Conservation (phyloP, 2,888 invertebrate genomes). For the Odontocolon sp. region DNA sequence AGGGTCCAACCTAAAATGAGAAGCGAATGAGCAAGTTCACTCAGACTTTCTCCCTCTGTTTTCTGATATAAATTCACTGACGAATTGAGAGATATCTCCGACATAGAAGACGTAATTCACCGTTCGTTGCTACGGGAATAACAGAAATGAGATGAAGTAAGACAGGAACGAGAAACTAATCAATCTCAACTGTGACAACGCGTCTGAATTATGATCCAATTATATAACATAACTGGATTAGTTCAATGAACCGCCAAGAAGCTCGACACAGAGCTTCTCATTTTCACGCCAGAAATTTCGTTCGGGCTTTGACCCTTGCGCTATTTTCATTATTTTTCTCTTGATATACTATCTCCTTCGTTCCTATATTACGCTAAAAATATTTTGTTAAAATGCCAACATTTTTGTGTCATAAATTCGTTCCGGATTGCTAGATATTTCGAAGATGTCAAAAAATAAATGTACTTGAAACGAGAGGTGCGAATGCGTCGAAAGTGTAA, state of each 20-base stretch:
- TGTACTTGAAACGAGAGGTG: neutral
- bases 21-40: neutral
- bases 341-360: neutral
- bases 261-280: neutral
- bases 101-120: no score
- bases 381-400: slow-evolving; percentile 22
- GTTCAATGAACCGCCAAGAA: slow-evolving; percentile 3
- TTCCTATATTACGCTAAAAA: slow-evolving; percentile 12
- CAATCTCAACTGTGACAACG: slow-evolving; percentile 14
- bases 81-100: slow-evolving; percentile 12
- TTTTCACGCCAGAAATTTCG: slow-evolving; percentile 4
- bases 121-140: no score
- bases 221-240: slow-evolving; percentile 13
- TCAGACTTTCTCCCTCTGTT: slow-evolving; percentile 3
- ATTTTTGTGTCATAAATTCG: slow-evolving; percentile 3
- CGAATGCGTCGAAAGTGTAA: slow-evolving; percentile 12
- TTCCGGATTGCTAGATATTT: neutral
- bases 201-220: slow-evolving; percentile 27
- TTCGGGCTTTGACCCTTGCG: slow-evolving; percentile 26
- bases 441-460: slow-evolving; percentile 11
- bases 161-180: slow-evolving; percentile 23
- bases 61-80: slow-evolving; percentile 12
- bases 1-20: neutral
- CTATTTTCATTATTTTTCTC: slow-evolving; percentile 7
- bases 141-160: neutral